phyloP scores from a whole-genome alignment of 2,888 invertebrate genomes.

The Hirtodrosophila cameraria region DNA sequence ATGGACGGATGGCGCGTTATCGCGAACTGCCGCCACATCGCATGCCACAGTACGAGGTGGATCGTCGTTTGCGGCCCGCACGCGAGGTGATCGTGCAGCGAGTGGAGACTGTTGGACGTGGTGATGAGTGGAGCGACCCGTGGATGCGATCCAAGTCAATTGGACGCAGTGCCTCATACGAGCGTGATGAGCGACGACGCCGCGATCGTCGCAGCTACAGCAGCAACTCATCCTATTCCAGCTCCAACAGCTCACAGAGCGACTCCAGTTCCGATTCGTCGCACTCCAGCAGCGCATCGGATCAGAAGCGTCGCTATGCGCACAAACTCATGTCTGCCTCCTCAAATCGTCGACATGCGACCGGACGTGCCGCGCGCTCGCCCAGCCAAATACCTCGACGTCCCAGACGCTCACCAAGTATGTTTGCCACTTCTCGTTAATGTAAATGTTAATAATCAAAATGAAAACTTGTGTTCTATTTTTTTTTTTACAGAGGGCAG shows the following conservation, averaged over 20 bases:
- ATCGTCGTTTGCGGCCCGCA: slow-evolving; percentile 87
- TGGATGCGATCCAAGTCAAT: slow-evolving; percentile 93
- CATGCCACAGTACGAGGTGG: slow-evolving; percentile 86
- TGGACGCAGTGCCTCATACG: slow-evolving; percentile 83
- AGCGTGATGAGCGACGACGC: slow-evolving; percentile 79
- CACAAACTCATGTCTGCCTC: slow-evolving; percentile 73
- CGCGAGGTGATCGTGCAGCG: slow-evolving; percentile 92
- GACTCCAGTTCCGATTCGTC: slow-evolving; percentile 85
- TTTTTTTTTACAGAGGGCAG: slow-evolving; percentile 59
- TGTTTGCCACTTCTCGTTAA: no score
- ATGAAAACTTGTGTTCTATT: no score
- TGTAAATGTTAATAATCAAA: no score
- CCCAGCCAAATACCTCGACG: slow-evolving; percentile 78
- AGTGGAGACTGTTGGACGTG: slow-evolving; percentile 86
- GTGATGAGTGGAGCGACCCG: slow-evolving; percentile 97
- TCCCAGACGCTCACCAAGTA: slow-evolving; percentile 81
- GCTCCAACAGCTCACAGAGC: slow-evolving; percentile 90
- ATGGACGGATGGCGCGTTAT: slow-evolving; percentile 84
- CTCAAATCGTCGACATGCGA: slow-evolving; percentile 64
- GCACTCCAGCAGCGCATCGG: slow-evolving; percentile 80
- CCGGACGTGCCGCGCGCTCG: slow-evolving; percentile 70
- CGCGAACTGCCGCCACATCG: slow-evolving; percentile 86
- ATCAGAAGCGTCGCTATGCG: slow-evolving; percentile 80
- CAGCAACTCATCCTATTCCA: slow-evolving; percentile 84
- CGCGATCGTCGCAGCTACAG: slow-evolving; percentile 83